These are phyloP conservation scores for Phodopus roborovskii DNA, from an alignment of 2,113 vertebrate genomes.

Conservation along the genomic window DNA sequence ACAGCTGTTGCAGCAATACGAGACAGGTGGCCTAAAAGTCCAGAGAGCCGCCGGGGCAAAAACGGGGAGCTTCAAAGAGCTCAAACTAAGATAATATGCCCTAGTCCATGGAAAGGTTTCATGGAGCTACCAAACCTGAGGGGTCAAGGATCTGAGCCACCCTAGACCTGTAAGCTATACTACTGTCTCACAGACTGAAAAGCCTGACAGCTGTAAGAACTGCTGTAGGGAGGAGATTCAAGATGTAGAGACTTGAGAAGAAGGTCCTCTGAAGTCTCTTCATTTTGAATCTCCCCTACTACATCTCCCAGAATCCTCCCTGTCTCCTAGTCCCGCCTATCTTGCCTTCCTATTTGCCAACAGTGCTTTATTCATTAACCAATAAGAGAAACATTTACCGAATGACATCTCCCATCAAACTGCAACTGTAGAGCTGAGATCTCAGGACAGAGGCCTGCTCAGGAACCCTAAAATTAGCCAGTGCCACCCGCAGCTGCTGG, in stretches of 20 bases:
- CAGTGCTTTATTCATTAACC: too few relatives aligned
- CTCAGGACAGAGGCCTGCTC: background rate
- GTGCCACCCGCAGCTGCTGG: background rate
- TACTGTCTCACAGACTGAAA: background rate
- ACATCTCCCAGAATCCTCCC: too few relatives aligned
- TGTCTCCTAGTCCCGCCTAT: too few relatives aligned
- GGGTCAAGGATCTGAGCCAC: background rate
- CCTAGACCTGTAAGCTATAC: background rate
- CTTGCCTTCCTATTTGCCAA: too few relatives aligned
- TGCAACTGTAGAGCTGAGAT: background rate
- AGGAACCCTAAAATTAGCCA: background rate
- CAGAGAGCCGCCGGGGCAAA: background rate
- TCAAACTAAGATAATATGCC: background rate
- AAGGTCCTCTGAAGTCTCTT: too few relatives aligned
- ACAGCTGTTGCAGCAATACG: background rate
- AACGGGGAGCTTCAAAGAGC: background rate
- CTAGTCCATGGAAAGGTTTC: background rate
- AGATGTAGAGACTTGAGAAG: too few relatives aligned
- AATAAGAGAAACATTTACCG: too few relatives aligned
- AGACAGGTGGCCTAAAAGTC: background rate
- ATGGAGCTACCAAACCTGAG: background rate
- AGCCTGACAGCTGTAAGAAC: too few relatives aligned
- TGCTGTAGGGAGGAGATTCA: too few relatives aligned
- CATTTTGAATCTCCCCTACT: too few relatives aligned
- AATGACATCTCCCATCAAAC: too few relatives aligned